A percentile compares a stretch with the other conserved stretches of the same genome.
These are phyloP conservation scores for Stenchaetothrips biformis DNA, from an alignment of 2,888 invertebrate genomes.

Conservation along the genomic window DNA sequence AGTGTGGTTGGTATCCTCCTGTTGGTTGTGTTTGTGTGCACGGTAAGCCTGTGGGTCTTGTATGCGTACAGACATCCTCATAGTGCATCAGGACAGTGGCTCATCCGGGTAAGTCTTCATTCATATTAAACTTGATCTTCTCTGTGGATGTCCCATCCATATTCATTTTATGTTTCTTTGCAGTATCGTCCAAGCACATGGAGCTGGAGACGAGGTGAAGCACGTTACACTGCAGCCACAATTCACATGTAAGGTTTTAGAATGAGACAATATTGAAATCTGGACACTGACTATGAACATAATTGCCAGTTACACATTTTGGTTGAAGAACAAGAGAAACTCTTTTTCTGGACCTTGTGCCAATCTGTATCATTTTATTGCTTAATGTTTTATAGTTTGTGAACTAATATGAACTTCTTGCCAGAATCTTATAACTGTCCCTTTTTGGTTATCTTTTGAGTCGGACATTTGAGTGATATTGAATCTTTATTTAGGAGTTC, in stretches of 20 bases:
- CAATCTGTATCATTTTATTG: background rate
- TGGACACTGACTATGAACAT: background rate
- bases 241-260: conserved; percentile 74
- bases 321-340: no score
- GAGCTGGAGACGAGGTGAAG: conserved; percentile 87
- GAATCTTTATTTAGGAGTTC: background rate
- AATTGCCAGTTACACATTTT: no score
- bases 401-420: background rate
- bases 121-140: conserved; percentile 29
- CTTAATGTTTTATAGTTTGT: conserved; percentile 1
- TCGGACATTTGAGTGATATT: background rate
- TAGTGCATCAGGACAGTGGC: conserved; percentile 88
- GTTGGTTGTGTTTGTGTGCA: conserved; percentile 61
- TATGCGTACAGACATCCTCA: conserved; percentile 97
- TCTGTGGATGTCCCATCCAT: conserved; percentile 1
- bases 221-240: conserved; percentile 89
- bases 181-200: conserved; percentile 94
- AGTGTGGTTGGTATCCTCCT: conserved; percentile 65
- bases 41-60: conserved; percentile 71
- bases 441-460: background rate
- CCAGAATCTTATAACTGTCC: background rate
- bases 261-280: background rate
- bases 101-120: conserved; percentile 75
- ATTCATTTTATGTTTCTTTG: conserved; percentile 34
- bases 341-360: background rate